Conservation (phyloP, 1,140 invertebrate species). For the Mercenaria mercenaria region DNA sequence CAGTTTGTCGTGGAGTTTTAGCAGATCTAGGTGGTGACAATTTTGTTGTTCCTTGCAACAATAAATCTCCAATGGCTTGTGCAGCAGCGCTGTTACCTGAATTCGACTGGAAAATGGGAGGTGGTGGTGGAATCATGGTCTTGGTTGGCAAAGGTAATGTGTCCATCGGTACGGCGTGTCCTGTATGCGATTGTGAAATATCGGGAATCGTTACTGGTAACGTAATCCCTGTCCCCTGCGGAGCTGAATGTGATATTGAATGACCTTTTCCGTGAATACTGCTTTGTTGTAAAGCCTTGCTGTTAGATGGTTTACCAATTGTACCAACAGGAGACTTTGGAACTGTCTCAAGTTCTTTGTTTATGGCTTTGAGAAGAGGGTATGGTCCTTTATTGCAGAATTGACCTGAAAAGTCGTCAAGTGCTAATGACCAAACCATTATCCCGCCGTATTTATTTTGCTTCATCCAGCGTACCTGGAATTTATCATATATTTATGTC, state of each 20-base stretch:
- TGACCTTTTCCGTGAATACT: no score
- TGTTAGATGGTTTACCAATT: no score
- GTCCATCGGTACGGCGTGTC: neutral
- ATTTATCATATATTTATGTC: neutral
- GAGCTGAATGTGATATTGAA: no score
- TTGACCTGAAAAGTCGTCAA: slow-evolving; percentile 97
- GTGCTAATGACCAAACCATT: slow-evolving; percentile 98
- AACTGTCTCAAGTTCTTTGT: slow-evolving; percentile 92
- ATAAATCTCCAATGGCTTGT: slow-evolving; percentile 13
- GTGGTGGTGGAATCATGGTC: neutral
- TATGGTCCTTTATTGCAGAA: slow-evolving; percentile 95
- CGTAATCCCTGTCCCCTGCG: neutral
- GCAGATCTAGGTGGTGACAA: neutral
- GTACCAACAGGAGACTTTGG: neutral
- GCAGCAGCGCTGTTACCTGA: neutral
- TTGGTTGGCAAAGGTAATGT: neutral
- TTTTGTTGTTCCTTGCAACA: slow-evolving; percentile 25
- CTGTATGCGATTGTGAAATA: neutral
- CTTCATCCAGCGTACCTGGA: slow-evolving; percentile 94
- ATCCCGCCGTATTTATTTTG: slow-evolving; percentile 95
- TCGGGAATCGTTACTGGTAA: neutral
- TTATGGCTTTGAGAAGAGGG: slow-evolving; percentile 95
- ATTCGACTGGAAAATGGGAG: neutral
- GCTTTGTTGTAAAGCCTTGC: no score
- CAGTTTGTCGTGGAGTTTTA: neutral